These are phyloP conservation scores for Dicycla oo DNA, from an alignment of 2,888 invertebrate genomes.

Conservation along the genomic window DNA sequence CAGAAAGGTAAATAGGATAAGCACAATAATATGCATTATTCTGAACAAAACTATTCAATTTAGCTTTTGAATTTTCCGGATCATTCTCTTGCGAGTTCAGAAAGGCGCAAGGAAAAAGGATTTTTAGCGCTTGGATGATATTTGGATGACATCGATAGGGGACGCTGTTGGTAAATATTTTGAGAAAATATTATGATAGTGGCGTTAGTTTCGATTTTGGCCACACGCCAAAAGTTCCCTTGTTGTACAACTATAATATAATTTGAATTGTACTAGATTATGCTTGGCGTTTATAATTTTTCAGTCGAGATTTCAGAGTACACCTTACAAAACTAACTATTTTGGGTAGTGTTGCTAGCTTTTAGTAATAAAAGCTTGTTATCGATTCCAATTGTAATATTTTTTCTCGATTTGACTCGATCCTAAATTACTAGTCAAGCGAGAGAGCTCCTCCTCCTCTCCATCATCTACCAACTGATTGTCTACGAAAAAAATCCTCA, in stretches of 20 bases:
- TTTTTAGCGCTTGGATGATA: neutral
- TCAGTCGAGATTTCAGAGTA: neutral
- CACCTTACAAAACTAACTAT: neutral
- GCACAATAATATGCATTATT: too few species aligned
- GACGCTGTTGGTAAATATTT: neutral
- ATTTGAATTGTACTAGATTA: too few species aligned
- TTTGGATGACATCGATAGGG: neutral
- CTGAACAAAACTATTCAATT: too few species aligned
- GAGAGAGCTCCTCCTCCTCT: slow-evolving; percentile 22
- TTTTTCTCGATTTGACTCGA: slow-evolving; percentile 32
- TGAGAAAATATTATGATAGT: neutral
- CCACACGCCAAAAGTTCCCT: neutral
- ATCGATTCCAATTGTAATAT: slow-evolving; percentile 27
- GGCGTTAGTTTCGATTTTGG: neutral
- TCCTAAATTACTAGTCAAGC: slow-evolving; percentile 28
- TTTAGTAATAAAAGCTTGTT: slow-evolving; percentile 33
- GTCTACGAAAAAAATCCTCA: slow-evolving; percentile 79
- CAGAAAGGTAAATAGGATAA: too few species aligned
- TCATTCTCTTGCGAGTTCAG: too few species aligned
- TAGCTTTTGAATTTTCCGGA: too few species aligned
- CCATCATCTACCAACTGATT: slow-evolving; percentile 53
- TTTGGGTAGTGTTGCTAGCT: slow-evolving; percentile 12
- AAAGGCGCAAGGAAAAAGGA: neutral
- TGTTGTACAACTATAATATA: too few species aligned
- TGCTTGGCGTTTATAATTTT: too few species aligned